Conservation (phyloP, 2,113 vertebrate species). For the Myrmophylax atrothorax region DNA sequence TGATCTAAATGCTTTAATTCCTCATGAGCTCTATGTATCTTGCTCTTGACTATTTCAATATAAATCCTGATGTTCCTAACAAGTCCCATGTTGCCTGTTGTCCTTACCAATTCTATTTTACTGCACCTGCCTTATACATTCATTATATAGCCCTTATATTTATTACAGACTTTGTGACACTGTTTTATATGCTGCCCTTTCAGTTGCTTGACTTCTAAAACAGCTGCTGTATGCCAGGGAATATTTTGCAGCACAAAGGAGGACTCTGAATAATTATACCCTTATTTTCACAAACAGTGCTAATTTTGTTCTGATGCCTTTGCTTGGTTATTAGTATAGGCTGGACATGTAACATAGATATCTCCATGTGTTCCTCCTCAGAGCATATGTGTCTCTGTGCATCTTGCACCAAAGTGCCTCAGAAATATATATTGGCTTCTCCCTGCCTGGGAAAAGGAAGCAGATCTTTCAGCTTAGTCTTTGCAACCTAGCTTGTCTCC, state of each 20-base stretch:
- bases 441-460: background rate
- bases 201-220: background rate
- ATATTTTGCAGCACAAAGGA: background rate
- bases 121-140: background rate
- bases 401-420: background rate
- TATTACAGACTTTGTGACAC: background rate
- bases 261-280: background rate
- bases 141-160: background rate
- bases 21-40: background rate
- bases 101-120: background rate
- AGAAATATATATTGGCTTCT: background rate
- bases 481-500: background rate
- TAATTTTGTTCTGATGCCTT: background rate
- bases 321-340: background rate
- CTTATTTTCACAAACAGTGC: background rate
- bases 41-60: background rate
- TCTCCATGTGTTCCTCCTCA: background rate
- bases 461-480: background rate
- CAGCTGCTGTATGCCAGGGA: background rate
- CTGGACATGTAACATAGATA: background rate
- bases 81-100: background rate
- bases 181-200: background rate
- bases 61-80: background rate
- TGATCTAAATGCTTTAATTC: background rate
- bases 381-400: background rate